Percentiles rank a stretch among this genome's conserved stretches.
phyloP scores from a whole-genome alignment of 2,113 vertebrate species.

The Mixornis gularis region DNA sequence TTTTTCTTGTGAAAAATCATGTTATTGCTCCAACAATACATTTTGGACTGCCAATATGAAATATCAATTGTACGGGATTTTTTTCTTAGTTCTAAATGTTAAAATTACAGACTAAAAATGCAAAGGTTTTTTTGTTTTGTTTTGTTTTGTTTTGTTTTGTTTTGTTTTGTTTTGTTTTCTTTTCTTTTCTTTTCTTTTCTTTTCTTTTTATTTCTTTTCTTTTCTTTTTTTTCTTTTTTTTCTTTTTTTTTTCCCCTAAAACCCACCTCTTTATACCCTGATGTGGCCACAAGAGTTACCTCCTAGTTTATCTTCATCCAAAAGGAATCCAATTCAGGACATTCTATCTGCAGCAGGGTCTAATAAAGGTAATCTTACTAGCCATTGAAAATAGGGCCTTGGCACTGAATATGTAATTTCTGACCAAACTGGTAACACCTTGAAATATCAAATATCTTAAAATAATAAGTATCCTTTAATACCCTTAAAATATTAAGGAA shows the following conservation, averaged over 20 bases:
- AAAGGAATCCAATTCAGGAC: background rate
- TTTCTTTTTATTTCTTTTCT: no score
- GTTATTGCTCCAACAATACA: accelerated
- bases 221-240: no score
- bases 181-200: no score
- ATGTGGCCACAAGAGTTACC: background rate
- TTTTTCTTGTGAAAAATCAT: background rate
- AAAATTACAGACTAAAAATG: background rate
- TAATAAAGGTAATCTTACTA: background rate
- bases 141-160: no score
- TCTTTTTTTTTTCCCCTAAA: background rate
- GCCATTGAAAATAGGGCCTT: background rate
- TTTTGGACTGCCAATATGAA: background rate
- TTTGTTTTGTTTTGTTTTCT: no score
- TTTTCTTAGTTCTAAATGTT: background rate
- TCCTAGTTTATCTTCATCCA: background rate
- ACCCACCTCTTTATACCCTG: background rate
- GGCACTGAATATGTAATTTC: background rate
- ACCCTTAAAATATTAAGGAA: background rate
- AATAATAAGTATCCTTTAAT: no score
- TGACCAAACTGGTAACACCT: background rate
- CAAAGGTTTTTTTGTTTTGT: background rate
- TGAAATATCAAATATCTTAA: background rate
- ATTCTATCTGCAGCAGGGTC: background rate
- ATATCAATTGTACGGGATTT: background rate